These are phyloP conservation scores for Tenthredo notha DNA, from an alignment of 2,888 invertebrate genomes.

Conservation along the genomic window DNA sequence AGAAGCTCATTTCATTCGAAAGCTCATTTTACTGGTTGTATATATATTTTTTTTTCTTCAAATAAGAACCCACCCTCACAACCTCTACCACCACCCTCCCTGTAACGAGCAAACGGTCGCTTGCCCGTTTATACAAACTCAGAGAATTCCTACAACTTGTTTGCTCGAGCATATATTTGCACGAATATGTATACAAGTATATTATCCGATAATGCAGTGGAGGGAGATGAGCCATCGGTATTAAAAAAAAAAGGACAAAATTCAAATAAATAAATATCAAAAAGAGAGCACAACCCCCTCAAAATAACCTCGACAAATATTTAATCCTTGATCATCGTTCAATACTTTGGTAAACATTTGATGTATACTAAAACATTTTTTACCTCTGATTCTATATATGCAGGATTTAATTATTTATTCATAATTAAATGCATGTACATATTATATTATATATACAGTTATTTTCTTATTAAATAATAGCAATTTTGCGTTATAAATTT, in stretches of 20 bases:
- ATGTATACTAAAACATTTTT: not conserved
- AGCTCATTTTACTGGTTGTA: not conserved
- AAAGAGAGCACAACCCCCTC: not conserved
- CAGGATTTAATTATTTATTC: not conserved
- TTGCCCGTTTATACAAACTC: slow-evolving; percentile 28
- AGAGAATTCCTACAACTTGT: not conserved
- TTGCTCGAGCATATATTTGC: slow-evolving; percentile 23
- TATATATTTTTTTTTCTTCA: not conserved
- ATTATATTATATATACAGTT: too few relatives aligned
- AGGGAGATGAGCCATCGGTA: not conserved
- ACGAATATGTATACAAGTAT: not conserved
- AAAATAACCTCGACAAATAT: not conserved
- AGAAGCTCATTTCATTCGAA: not conserved
- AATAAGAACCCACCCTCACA: not conserved
- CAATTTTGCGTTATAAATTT: too few relatives aligned
- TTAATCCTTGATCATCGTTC: not conserved
- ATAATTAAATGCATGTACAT: too few relatives aligned
- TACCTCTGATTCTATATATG: not conserved
- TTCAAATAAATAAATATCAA: not conserved
- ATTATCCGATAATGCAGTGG: not conserved
- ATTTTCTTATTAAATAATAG: not conserved
- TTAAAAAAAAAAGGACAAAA: not conserved
- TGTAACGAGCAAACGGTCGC: slow-evolving; percentile 25
- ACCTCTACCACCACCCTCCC: not conserved
- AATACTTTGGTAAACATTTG: slow-evolving; percentile 1